Conservation (phyloP, 2,797 vertebrate genomes). For the Erethizon dorsatum region DNA sequence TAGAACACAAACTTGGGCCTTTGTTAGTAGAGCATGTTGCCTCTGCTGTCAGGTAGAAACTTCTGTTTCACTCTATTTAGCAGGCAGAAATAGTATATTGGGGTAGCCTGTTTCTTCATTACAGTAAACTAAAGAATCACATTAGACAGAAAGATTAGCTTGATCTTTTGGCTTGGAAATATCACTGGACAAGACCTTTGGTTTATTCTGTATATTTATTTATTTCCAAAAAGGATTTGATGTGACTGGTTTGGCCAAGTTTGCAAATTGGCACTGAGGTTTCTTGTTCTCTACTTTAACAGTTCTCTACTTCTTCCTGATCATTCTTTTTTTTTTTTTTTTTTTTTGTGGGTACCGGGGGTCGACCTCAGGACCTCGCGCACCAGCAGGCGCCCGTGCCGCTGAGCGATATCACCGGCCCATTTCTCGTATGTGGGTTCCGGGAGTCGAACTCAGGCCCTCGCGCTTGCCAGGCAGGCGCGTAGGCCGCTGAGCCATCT, state of each 20-base stretch:
- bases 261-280: neutral
- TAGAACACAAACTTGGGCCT: neutral
- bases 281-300: constrained; percentile 34
- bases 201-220: constrained; percentile 26
- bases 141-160: neutral
- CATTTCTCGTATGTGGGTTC: too few species aligned
- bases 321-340: too few species aligned
- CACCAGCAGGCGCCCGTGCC: too few species aligned
- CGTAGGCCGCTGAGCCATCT: too few species aligned
- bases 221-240: constrained; percentile 25
- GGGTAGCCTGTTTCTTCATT: constrained; percentile 19
- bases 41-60: constrained; percentile 7
- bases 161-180: constrained; percentile 50
- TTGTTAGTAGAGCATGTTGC: neutral
- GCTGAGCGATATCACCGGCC: too few species aligned
- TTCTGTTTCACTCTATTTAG: constrained; percentile 38
- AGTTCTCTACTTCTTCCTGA: neutral
- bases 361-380: too few species aligned
- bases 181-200: constrained; percentile 19
- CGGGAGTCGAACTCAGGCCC: too few species aligned
- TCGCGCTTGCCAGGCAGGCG: too few species aligned
- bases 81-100: constrained; percentile 1
- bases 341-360: too few species aligned
- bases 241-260: constrained; percentile 32
- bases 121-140: constrained; percentile 29